These are phyloP conservation scores for Drosophila subpulchrella DNA, from an alignment of 1,140 invertebrate species.

Conservation along the genomic window DNA sequence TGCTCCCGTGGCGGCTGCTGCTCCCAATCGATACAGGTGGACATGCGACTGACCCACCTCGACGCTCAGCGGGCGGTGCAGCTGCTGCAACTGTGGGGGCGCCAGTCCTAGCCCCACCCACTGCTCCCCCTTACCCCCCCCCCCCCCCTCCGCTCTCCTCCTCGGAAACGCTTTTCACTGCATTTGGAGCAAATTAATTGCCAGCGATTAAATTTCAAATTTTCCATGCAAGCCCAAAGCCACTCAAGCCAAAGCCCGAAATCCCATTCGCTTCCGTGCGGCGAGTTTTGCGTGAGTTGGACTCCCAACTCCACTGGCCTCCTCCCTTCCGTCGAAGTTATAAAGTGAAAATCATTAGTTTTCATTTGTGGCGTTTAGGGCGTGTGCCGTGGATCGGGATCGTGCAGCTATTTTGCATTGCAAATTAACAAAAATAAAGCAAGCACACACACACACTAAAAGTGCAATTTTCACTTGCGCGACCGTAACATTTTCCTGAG, in stretches of 20 bases:
- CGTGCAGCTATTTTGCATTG: constrained; percentile 78
- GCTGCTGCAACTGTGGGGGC: constrained; percentile 59
- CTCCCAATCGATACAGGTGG: constrained; percentile 73
- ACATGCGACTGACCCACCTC: constrained; percentile 77
- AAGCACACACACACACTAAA: constrained; percentile 37
- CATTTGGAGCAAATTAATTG: constrained; percentile 79
- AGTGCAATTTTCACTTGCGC: constrained; percentile 75
- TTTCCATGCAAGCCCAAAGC: constrained; percentile 71
- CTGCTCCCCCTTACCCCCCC: no score
- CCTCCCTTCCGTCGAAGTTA: constrained; percentile 17
- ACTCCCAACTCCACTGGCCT: background rate
- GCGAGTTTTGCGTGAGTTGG: constrained; percentile 63
- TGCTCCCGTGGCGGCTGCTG: constrained; percentile 45
- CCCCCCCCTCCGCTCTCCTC: background rate
- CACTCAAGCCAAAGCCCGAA: constrained; percentile 9
- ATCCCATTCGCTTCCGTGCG: constrained; percentile 71
- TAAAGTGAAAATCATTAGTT: constrained; percentile 80
- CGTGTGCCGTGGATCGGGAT: constrained; percentile 57
- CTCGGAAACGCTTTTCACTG: constrained; percentile 35
- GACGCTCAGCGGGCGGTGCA: constrained; percentile 68
- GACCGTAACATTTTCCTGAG: constrained; percentile 34
- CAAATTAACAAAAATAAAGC: constrained; percentile 62
- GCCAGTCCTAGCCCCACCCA: constrained; percentile 42
- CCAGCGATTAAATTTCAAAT: constrained; percentile 83
- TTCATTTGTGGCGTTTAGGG: constrained; percentile 79